These are phyloP conservation scores for Serinus canaria DNA, from an alignment of 2,113 vertebrate genomes.

Conservation along the genomic window DNA sequence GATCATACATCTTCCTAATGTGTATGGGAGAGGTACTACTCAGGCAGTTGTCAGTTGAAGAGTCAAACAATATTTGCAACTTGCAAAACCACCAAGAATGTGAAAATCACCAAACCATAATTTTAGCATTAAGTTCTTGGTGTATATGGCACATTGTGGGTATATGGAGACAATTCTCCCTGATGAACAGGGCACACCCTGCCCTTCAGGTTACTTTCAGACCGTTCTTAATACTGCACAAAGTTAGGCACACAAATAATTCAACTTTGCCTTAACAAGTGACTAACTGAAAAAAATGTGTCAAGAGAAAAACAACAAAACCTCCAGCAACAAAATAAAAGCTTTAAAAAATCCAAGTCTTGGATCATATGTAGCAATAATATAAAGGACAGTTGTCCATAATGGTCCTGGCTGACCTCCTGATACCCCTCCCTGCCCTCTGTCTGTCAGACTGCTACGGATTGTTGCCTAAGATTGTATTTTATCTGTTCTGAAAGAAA, in stretches of 20 bases:
- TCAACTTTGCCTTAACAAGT: neutral
- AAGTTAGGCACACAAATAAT: neutral
- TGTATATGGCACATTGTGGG: neutral
- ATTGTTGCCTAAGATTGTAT: neutral
- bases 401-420: neutral
- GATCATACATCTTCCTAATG: neutral
- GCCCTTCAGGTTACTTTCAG: neutral
- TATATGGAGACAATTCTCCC: neutral
- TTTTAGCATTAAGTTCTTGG: accelerated
- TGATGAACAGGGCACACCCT: neutral
- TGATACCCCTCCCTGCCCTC: neutral
- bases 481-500: neutral
- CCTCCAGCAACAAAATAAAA: neutral
- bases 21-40: neutral
- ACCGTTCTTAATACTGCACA: neutral
- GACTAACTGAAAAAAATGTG: neutral
- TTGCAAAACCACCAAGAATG: neutral
- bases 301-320: neutral
- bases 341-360: neutral
- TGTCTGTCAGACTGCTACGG: neutral
- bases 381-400: neutral
- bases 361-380: neutral
- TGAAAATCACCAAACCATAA: neutral
- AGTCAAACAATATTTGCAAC: neutral
- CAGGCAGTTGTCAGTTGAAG: neutral